Conservation (phyloP, 1,140 invertebrate species). For the Meloidogyne hapla region DNA sequence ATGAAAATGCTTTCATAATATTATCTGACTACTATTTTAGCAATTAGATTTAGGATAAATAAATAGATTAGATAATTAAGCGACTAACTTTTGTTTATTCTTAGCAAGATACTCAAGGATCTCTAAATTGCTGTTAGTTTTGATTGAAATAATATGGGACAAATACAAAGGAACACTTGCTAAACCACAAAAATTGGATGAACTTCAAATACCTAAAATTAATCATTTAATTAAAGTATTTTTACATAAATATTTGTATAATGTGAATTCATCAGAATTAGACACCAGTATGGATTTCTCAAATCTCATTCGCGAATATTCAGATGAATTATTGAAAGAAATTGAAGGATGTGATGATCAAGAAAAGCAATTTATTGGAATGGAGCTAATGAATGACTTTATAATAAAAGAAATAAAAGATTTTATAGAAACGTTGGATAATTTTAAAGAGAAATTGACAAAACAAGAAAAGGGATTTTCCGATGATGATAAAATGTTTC, state of each 20-base stretch:
- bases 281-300: too few species aligned
- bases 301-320: too few species aligned
- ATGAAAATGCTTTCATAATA: not conserved
- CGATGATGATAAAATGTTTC: not conserved
- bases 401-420: not conserved
- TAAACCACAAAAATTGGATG: too few species aligned
- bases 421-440: not conserved
- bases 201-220: too few species aligned
- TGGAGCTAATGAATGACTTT: not conserved
- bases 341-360: not conserved
- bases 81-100: not conserved
- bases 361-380: not conserved
- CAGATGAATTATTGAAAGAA: not conserved
- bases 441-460: not conserved
- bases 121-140: not conserved
- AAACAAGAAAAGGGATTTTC: not conserved
- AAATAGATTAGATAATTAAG: too few species aligned
- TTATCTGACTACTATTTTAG: too few species aligned
- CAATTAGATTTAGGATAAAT: too few species aligned
- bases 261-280: too few species aligned
- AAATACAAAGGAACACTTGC: not conserved
- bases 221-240: too few species aligned
- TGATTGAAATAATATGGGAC: not conserved
- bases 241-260: too few species aligned
- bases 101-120: not conserved